Evolutionary conservation across 2,797 vertebrate genomes (phyloP).

Genomic region (Manis pentadactyla): DNA sequence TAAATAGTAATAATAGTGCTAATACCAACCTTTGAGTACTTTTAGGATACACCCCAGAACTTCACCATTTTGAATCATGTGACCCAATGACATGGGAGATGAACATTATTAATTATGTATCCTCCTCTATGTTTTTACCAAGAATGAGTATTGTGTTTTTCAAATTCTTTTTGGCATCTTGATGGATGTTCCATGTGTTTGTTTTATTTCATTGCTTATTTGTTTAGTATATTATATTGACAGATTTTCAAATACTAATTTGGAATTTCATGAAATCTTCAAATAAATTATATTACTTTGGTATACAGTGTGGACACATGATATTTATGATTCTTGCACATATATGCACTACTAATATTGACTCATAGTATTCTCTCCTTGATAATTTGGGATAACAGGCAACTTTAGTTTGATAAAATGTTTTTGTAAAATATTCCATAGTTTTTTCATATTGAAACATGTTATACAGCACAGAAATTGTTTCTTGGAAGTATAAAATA

Average conservation of each 20-base stretch:
- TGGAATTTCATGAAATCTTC: background rate
- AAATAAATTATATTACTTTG: background rate
- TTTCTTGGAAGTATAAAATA: slow-evolving; percentile 19
- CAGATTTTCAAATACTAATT: background rate
- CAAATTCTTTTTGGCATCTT: background rate
- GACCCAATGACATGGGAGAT: background rate
- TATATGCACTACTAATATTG: background rate
- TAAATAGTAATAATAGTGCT: background rate
- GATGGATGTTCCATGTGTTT: background rate
- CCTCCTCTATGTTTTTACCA: background rate
- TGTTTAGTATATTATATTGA: background rate
- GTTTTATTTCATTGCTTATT: background rate
- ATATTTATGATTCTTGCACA: background rate
- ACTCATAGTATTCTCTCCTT: background rate
- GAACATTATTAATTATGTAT: background rate
- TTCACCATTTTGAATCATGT: background rate
- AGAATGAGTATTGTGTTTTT: background rate
- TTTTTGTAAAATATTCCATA: background rate
- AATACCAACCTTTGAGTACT: background rate
- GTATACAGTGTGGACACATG: background rate
- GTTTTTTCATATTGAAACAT: background rate
- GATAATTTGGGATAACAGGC: background rate
- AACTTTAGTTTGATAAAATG: background rate
- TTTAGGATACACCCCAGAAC: background rate
- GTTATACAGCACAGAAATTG: background rate